Percentiles rank a stretch among this genome's conserved stretches.
These are phyloP conservation scores for Euschistus heros DNA, from an alignment of 1,140 invertebrate genomes.

Conservation along the genomic window DNA sequence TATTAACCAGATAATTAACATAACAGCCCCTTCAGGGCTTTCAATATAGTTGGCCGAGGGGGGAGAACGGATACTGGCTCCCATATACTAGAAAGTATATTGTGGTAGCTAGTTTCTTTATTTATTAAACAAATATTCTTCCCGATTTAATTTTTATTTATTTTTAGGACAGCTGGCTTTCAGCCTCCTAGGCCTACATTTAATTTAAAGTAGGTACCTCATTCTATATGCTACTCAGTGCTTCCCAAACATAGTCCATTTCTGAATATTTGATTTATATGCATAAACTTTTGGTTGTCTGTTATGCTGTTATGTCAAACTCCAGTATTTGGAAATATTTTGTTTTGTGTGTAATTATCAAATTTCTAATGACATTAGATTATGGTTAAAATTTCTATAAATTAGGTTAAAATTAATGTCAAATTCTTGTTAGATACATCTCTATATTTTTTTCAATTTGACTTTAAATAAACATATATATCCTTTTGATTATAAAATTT, in stretches of 20 bases:
- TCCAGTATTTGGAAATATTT: background rate
- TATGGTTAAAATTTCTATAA: too few relatives aligned
- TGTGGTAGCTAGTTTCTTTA: background rate
- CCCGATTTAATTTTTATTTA: conserved; percentile 16
- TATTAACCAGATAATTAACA: background rate
- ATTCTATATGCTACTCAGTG: conserved; percentile 13
- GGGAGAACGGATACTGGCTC: too few relatives aligned
- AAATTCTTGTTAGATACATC: too few relatives aligned
- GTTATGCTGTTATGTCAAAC: background rate
- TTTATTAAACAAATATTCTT: background rate
- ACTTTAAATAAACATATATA: too few relatives aligned
- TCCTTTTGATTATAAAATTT: too few relatives aligned
- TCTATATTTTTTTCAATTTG: too few relatives aligned
- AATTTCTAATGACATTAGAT: too few relatives aligned
- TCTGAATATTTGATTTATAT: conserved; percentile 2
- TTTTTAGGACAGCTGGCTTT: conserved; percentile 16
- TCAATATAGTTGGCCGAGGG: background rate
- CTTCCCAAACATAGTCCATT: conserved; percentile 14
- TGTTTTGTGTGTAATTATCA: background rate
- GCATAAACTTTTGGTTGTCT: conserved; percentile 9
- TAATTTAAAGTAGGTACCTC: conserved; percentile 16
- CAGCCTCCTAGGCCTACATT: conserved; percentile 14
- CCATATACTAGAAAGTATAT: too few relatives aligned
- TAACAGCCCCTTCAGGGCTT: background rate
- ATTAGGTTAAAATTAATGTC: too few relatives aligned